A percentile compares a stretch with the other conserved stretches of the same genome.
Conservation (phyloP, 2,113 vertebrate genomes). For the Thalassarche chlororhynchos region DNA sequence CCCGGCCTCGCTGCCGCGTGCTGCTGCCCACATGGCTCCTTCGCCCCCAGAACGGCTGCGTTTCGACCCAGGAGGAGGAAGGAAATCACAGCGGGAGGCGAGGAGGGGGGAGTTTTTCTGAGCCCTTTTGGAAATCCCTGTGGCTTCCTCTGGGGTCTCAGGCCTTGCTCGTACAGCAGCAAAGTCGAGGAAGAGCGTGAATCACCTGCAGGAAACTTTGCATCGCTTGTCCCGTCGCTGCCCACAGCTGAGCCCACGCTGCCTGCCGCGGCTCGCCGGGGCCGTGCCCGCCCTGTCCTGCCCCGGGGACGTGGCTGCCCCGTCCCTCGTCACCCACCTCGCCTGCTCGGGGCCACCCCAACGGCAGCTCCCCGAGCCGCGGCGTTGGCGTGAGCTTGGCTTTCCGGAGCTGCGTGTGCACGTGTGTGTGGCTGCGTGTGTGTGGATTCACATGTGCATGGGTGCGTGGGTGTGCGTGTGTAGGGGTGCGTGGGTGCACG, state of each 20-base stretch:
- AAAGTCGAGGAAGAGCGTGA: fast-evolving
- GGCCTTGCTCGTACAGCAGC: fast-evolving
- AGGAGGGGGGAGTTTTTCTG: not conserved
- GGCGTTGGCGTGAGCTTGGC: not conserved
- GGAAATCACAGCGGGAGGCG: fast-evolving
- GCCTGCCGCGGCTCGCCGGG: fast-evolving
- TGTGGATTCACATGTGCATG: not conserved
- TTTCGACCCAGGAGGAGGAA: not conserved
- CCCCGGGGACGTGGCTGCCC: not conserved
- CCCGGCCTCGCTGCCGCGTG: not conserved
- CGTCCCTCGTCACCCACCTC: not conserved
- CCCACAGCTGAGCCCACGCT: not conserved
- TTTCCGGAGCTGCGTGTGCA: not conserved
- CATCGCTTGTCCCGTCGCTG: not conserved
- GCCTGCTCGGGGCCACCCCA: not conserved
- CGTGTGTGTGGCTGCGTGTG: not conserved
- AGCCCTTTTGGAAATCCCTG: not conserved
- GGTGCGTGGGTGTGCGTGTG: no score
- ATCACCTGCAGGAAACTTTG: not conserved
- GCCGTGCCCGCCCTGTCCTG: not conserved
- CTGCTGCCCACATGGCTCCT: not conserved
- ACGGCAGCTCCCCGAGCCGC: fast-evolving
- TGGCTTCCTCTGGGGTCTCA: not conserved
- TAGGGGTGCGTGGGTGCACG: no score
- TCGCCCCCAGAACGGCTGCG: fast-evolving